Evolutionary conservation across 2,888 invertebrate species (phyloP).

Genomic region (Cyaniris semiargus): DNA sequence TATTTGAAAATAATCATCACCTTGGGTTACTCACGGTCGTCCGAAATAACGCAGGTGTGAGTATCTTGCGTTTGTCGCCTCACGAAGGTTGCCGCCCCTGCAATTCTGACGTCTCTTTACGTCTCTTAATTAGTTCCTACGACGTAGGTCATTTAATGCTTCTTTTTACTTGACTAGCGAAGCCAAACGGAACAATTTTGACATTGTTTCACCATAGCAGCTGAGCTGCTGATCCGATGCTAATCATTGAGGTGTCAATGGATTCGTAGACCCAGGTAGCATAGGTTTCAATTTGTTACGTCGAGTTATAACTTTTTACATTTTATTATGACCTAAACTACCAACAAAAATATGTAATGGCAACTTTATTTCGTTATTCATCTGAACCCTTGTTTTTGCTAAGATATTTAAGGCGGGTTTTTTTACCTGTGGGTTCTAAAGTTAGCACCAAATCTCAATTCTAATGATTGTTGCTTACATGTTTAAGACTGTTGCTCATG

Average conservation of each 20-base stretch:
- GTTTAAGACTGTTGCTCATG: background rate
- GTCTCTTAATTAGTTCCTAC: background rate
- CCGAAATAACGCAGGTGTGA: constrained; percentile 67
- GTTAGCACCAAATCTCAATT: background rate
- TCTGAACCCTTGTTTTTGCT: background rate
- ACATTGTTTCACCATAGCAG: no score
- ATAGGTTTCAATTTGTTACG: no score
- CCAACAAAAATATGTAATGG: background rate
- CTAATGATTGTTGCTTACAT: no score
- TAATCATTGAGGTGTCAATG: no score
- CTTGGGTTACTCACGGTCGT: constrained; percentile 69
- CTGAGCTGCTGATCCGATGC: no score
- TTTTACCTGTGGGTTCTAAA: background rate
- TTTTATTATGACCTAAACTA: background rate
- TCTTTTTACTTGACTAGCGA: background rate
- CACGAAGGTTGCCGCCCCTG: constrained; percentile 34
- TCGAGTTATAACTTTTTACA: no score
- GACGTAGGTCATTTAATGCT: background rate
- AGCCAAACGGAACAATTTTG: background rate
- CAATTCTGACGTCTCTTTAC: background rate
- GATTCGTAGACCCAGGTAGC: no score
- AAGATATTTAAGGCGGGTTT: background rate
- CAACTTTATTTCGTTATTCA: background rate
- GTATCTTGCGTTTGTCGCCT: constrained; percentile 37
- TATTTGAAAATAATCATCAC: constrained; percentile 77